Percentiles rank a stretch among this genome's conserved stretches.
Evolutionary conservation across 2,888 invertebrate genomes (phyloP).

Genomic region (Acanthosoma haemorrhoidale): DNA sequence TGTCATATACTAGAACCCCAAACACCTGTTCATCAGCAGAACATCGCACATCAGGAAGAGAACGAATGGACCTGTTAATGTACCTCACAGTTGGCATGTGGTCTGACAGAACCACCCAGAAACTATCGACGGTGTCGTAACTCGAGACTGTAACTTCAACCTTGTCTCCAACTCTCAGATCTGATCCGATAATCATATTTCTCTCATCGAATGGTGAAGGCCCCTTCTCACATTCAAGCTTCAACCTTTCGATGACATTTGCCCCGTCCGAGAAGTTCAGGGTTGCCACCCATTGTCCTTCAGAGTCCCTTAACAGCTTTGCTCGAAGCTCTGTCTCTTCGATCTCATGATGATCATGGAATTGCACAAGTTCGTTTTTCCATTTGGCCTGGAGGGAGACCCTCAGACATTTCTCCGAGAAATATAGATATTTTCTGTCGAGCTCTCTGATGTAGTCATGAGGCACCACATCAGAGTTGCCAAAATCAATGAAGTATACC

Average conservation of each 20-base stretch:
- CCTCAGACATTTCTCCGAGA: conserved; percentile 44
- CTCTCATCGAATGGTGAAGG: conserved; percentile 24
- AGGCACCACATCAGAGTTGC: conserved; percentile 44
- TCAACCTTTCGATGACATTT: conserved; percentile 58
- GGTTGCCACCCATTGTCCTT: conserved; percentile 58
- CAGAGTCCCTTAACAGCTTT: conserved; percentile 51
- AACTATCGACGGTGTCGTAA: conserved; percentile 64
- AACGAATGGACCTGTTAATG: conserved; percentile 53
- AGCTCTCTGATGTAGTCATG: conserved; percentile 44
- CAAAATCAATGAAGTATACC: conserved; percentile 43
- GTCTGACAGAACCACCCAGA: conserved; percentile 64
- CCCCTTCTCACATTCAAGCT: conserved; percentile 46
- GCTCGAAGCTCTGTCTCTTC: conserved; percentile 55
- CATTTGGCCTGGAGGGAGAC: conserved; percentile 44
- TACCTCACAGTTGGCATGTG: conserved; percentile 57
- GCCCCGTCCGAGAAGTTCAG: conserved; percentile 55
- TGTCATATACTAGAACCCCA: conserved; percentile 31
- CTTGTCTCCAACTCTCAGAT: conserved; percentile 20
- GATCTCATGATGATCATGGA: conserved; percentile 49
- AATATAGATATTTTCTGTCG: conserved; percentile 44
- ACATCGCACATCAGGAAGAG: neutral
- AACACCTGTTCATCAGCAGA: neutral
- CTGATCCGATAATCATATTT: conserved; percentile 16
- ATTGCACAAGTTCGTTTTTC: conserved; percentile 45
- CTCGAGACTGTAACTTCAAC: conserved; percentile 59